Base-by-base conservation (phyloP, 2,888 invertebrate species). In the Tipula helvola region DNA sequence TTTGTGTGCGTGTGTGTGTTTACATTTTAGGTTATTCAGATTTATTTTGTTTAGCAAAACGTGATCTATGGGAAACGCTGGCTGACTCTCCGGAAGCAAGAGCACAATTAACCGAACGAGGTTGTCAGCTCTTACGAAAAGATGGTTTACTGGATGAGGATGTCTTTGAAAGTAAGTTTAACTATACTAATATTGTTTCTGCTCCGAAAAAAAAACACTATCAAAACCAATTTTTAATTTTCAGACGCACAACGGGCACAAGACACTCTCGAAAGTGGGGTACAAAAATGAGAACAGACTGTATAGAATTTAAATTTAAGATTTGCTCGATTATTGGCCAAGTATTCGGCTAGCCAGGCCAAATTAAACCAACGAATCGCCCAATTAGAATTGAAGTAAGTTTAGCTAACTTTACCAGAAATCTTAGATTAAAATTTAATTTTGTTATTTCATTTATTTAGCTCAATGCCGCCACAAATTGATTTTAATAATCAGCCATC, bases 11-110 rank as follows among this genome's bases (percentile, higher is more conserved):
- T 13, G 36, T n/a, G n/a, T n/a, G n/a, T n/a, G n/a, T n/a, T n/a
- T 36, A 57, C 87, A 13, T 36, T 41, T 28, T 13, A 87, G 96
- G 97, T 47, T 98, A 98, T 91, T 98, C 98, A 3, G 98, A 99
- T 93, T 92, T 99, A 86, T 99, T 99, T 92, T 97, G 97, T 90
- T 93, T 99, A 89, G 97, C 97, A 83, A 99, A 99, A 91, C 94
- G 95, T 89, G 98, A 98, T 90, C 93, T 98, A 85, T 97, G 98
- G 96, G 97, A 97, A 90, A 97, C 97, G 1, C 93, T 98, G 42
- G 94, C 95, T 87, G 96, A 97, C 90, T 97, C 97, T 91, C 97
- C 97, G 0, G 97, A 97, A 92, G 97, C 97, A 0, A 93, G 96
- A 89, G 94, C 95, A 44, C 95, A 96, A 28, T 93, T 98, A 44